Evolutionary conservation across 2,888 invertebrate species (phyloP).

Genomic region (Dichetophora obliterata): DNA sequence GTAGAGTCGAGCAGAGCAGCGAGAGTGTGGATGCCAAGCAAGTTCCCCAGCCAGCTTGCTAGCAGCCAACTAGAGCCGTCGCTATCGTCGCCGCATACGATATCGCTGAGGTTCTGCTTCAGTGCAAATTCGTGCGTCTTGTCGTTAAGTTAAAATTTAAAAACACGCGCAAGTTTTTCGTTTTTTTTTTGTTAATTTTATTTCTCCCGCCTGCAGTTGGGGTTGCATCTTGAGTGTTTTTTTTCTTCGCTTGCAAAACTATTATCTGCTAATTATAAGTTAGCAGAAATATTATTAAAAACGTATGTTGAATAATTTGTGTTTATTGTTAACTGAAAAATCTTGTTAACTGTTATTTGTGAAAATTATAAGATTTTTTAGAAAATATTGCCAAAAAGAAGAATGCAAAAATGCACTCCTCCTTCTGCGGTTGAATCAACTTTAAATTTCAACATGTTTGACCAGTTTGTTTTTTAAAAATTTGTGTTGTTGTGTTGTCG

Average conservation of each 20-base stretch:
- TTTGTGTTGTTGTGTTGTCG: slow-evolving; percentile 33
- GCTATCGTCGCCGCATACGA: neutral
- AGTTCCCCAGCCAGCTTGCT: neutral
- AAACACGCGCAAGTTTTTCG: slow-evolving; percentile 10
- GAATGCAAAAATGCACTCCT: neutral
- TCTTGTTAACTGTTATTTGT: neutral
- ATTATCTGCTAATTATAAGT: too few relatives aligned
- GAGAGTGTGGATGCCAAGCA: neutral
- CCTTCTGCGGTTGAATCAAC: slow-evolving; percentile 17
- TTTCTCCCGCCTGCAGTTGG: slow-evolving; percentile 19
- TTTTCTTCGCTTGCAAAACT: neutral
- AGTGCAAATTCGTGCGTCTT: slow-evolving; percentile 51
- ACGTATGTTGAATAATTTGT: slow-evolving; percentile 12
- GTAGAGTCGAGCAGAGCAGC: neutral
- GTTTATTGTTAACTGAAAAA: neutral
- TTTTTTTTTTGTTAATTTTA: slow-evolving; percentile 33
- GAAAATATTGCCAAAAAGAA: neutral
- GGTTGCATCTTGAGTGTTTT: neutral
- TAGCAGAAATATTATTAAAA: neutral
- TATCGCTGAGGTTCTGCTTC: slow-evolving; percentile 43
- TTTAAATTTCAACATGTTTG: slow-evolving; percentile 57
- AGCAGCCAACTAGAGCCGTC: neutral
- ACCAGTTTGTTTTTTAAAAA: slow-evolving; percentile 58
- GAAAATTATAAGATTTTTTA: neutral
- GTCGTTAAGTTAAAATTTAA: slow-evolving; percentile 42